These are phyloP conservation scores for Pegoplata infirma DNA, from an alignment of 2,888 invertebrate genomes.

Conservation along the genomic window DNA sequence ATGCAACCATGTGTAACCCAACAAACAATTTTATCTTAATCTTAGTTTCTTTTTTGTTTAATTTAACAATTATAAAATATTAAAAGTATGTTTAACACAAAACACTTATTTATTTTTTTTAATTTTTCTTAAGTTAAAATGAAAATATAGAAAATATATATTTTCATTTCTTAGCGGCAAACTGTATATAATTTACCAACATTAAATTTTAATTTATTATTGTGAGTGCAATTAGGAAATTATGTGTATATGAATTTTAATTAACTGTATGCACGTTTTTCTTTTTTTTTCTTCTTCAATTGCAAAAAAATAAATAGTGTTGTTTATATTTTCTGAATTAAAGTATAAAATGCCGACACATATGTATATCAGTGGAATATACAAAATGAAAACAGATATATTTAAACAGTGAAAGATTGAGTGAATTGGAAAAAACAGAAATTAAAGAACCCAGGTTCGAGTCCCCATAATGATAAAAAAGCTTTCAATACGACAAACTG, in stretches of 20 bases:
- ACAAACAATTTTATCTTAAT: slow-evolving; percentile 37
- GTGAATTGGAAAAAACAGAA: too few species aligned
- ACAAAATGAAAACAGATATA: background rate
- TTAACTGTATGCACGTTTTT: slow-evolving; percentile 11
- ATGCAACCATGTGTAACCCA: slow-evolving; percentile 43
- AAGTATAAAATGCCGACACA: background rate
- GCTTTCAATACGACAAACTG: too few species aligned
- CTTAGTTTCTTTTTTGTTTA: slow-evolving; percentile 10
- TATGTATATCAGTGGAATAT: too few species aligned
- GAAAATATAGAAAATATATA: too few species aligned
- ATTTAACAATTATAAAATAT: background rate
- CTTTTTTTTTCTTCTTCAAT: background rate
- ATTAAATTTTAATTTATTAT: slow-evolving; percentile 34
- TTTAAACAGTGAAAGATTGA: too few species aligned
- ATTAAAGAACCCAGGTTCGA: too few species aligned
- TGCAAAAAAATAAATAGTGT: background rate
- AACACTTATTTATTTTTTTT: background rate
- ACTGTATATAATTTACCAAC: slow-evolving; percentile 22
- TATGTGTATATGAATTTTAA: slow-evolving; percentile 37
- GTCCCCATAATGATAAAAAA: too few species aligned
- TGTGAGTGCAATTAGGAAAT: slow-evolving; percentile 32
- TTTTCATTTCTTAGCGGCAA: background rate
- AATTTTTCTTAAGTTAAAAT: too few species aligned
- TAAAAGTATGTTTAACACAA: background rate
- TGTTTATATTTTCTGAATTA: background rate